These are phyloP conservation scores for Enteromius treurensis DNA, from an alignment of 2,797 vertebrate species.

Conservation along the genomic window DNA sequence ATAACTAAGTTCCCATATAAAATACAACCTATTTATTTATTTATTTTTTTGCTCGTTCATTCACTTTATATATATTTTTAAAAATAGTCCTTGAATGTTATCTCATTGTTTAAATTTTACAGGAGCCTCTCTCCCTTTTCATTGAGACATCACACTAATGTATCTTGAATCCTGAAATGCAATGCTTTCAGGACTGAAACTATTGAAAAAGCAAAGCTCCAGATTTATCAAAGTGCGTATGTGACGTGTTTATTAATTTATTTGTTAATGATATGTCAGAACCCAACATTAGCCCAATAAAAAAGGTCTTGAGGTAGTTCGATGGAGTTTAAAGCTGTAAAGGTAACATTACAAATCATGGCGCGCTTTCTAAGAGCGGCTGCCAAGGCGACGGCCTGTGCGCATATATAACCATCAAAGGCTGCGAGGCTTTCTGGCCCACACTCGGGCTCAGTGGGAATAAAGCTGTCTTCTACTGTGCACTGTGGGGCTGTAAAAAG, in stretches of 20 bases:
- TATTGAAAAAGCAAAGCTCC: background rate
- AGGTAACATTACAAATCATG: slow-evolving; percentile 75
- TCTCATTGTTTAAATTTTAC: background rate
- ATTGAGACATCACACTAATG: background rate
- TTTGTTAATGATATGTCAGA: slow-evolving; percentile 73
- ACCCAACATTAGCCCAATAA: slow-evolving; percentile 70
- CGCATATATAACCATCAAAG: slow-evolving; percentile 62
- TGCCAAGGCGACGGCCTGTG: slow-evolving; percentile 63
- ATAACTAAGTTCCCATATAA: background rate
- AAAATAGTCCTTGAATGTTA: background rate
- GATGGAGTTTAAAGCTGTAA: slow-evolving; percentile 74
- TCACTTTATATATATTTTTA: background rate
- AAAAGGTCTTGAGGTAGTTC: slow-evolving; percentile 70
- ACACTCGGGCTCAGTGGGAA: slow-evolving; percentile 54
- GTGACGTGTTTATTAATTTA: slow-evolving; percentile 57
- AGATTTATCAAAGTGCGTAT: slow-evolving; percentile 32
- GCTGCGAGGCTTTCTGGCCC: slow-evolving; percentile 53
- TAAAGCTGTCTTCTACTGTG: slow-evolving; percentile 66
- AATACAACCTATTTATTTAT: background rate
- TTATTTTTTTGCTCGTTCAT: background rate
- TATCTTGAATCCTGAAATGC: background rate
- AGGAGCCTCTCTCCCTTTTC: background rate
- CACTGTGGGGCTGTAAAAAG: slow-evolving; percentile 61
- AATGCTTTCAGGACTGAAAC: background rate
- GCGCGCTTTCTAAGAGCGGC: slow-evolving; percentile 60